These are phyloP conservation scores for Sebastolobus alascanus DNA, from an alignment of 2,797 vertebrate species.

Conservation along the genomic window DNA sequence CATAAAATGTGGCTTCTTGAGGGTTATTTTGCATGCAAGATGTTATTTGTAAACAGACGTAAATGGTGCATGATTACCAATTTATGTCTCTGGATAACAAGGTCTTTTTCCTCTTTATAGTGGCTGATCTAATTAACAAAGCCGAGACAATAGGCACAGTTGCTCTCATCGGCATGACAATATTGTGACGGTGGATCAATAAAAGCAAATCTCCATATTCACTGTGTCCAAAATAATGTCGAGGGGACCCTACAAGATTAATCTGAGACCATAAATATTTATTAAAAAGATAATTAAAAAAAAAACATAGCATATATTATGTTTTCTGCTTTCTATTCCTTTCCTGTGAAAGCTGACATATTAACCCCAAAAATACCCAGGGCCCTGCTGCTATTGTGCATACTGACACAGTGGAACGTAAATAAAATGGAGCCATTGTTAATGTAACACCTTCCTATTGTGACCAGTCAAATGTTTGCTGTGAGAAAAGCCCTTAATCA, in stretches of 20 bases:
- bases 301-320: not conserved
- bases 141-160: slow-evolving; percentile 7
- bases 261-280: not conserved
- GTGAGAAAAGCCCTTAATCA: not conserved
- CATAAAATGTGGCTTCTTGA: not conserved
- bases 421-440: not conserved
- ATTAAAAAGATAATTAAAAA: not conserved
- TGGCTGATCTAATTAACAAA: slow-evolving; percentile 23
- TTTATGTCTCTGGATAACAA: not conserved
- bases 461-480: slow-evolving; percentile 4
- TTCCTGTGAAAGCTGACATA: not conserved
- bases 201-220: not conserved
- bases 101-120: not conserved
- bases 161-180: slow-evolving; percentile 29
- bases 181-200: slow-evolving; percentile 3
- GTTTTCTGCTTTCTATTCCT: not conserved
- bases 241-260: not conserved
- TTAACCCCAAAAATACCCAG: not conserved
- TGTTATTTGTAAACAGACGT: not conserved
- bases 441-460: not conserved
- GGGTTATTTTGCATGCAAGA: slow-evolving; percentile 1
- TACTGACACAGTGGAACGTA: not conserved
- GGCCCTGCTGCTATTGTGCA: too few relatives aligned
- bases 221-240: not conserved
- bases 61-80: not conserved